Base-by-base conservation (phyloP, 2,888 invertebrate species). In the Esperia sulphurella region DNA sequence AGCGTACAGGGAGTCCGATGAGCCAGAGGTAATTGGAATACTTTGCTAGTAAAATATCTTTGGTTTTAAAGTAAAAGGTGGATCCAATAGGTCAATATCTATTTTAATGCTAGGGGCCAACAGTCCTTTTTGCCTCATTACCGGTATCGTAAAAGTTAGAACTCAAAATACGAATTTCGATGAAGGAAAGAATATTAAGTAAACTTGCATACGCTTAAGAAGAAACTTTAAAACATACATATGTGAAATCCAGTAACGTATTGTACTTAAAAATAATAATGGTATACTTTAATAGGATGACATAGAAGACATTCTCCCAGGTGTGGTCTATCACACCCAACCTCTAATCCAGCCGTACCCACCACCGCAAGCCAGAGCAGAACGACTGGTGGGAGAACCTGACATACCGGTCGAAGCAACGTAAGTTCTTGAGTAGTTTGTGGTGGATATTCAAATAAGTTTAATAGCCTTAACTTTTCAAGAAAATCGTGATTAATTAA, bases 361-460 rank as follows among this genome's bases (percentile, higher is more conserved):
- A 4, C 91, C 92, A 10, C 91, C 92, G 0, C 92, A 91, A 49
- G 91, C 93, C 1, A 91, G 91, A 50, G 93, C 94, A 0, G 94
- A 94, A 70, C 90, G 92, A 53, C 89, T 95, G 12, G 92, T 94
- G 41, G 94, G 93, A 0, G 93, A 94, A 55, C 93, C 93, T 13
- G 92, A 93, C 44, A 91, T 94, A 1, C 94, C 95, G 0, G 94
- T 94, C 0, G 94, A 95, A 76, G 94, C 95, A 70, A 94, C 94
- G 95, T 95, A 92, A 94, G 94, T 92, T 46, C 8, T 45, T n/a
- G 13, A 9, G n/a, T 30, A 9, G 12, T 37, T 21, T 14, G 28
- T 37, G 41, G 12, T 33, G 46, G 31, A n/a, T n/a, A n/a, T 7
- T 31, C 31, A 31, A 31, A 31, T 31, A 31, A 8, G n/a, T n/a